phyloP scores from a whole-genome alignment of 2,113 vertebrate genomes.

The Tetrax tetrax region DNA sequence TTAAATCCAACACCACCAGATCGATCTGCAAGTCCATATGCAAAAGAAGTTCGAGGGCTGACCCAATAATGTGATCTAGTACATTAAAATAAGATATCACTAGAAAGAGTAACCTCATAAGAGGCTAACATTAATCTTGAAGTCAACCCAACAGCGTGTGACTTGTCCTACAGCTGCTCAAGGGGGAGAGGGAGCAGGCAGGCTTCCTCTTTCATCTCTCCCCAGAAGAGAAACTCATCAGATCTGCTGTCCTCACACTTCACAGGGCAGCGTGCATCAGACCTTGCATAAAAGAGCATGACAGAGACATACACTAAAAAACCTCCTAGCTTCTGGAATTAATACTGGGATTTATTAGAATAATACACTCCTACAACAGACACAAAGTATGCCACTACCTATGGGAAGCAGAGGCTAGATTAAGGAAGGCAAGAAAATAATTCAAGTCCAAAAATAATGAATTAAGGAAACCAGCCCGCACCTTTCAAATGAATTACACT shows the following conservation, averaged over 20 bases:
- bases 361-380: background rate
- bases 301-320: background rate
- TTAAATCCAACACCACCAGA: background rate
- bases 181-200: background rate
- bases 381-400: background rate
- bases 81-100: background rate
- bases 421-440: background rate
- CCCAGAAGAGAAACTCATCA: background rate
- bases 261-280: background rate
- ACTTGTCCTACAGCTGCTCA: background rate
- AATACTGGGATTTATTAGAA: background rate
- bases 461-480: background rate
- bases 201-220: background rate
- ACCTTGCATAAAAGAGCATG: background rate
- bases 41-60: background rate
- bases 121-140: background rate
- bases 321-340: background rate
- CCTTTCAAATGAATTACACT: background rate
- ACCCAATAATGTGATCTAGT: background rate
- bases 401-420: background rate
- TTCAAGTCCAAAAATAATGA: constrained; percentile 18
- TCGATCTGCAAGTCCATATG: background rate
- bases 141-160: background rate
- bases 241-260: background rate
- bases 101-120: background rate